These are phyloP conservation scores for Napeogenes inachia DNA, from an alignment of 2,888 invertebrate species.

Conservation along the genomic window DNA sequence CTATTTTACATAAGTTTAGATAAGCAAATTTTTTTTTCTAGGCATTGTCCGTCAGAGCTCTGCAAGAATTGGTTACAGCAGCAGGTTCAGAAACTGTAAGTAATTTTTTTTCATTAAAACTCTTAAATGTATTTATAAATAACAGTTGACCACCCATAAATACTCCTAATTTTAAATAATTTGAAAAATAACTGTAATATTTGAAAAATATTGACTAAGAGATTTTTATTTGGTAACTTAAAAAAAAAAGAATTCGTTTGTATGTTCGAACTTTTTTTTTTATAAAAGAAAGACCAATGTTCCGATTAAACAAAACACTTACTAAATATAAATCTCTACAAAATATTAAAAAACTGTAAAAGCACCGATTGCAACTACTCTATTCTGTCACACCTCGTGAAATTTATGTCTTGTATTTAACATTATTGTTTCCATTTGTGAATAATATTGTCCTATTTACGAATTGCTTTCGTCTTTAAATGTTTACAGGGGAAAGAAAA, in stretches of 20 bases:
- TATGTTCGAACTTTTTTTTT: not conserved
- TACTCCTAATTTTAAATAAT: slow-evolving; percentile 40
- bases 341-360: not conserved
- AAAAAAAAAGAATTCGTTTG: not conserved
- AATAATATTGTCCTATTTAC: slow-evolving; percentile 62
- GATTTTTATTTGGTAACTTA: slow-evolving; percentile 3
- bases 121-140: slow-evolving; percentile 40
- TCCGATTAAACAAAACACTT: not conserved
- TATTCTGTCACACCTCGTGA: slow-evolving; percentile 19
- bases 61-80: slow-evolving; percentile 99
- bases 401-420: slow-evolving; percentile 22
- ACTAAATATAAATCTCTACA: slow-evolving; percentile 1
- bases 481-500: slow-evolving; percentile 75
- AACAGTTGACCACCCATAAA: slow-evolving; percentile 50
- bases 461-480: slow-evolving; percentile 62
- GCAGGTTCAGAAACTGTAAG: slow-evolving; percentile 95
- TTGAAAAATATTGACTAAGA: not conserved
- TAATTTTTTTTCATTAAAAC: slow-evolving; percentile 36
- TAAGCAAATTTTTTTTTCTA: slow-evolving; percentile 36
- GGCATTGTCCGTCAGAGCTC: slow-evolving; percentile 97
- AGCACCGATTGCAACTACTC: slow-evolving; percentile 4
- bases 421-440: slow-evolving; percentile 44
- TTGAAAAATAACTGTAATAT: slow-evolving; percentile 35
- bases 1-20: not conserved
- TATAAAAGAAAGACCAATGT: not conserved